Evolutionary conservation across 2,113 vertebrate genomes (phyloP), one percentile per base, ranked within the genome.

Genomic region (Lophochroa leadbeateri): DNA sequence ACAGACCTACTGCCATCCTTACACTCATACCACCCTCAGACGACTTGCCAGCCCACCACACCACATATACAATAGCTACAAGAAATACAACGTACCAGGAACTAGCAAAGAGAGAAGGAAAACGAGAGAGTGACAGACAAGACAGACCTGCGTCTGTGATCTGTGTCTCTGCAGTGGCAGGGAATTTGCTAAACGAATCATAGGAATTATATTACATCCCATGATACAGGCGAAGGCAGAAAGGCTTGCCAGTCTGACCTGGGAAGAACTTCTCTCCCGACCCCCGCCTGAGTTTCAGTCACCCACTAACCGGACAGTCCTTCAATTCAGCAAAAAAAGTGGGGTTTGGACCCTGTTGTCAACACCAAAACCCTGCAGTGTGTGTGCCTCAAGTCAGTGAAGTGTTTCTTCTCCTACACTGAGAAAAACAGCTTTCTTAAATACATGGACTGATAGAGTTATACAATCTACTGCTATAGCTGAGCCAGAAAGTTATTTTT

Each of bases 141-240:
- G 82, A 86, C 89, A 89, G 86, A 88, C 74, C 93, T 89, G 81
- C 1, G 9, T n/a, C 69, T 29, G 1, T 67, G 77, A 57, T 71
- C 65, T 85, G 24, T 8, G 83, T 55, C 65, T 92, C 92, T 76
- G 86, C 77, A 86, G 91, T 5, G 11, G 72, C 77, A 96, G 74
- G 82, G 95, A 95, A 94, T 92, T 86, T 86, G 94, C 91, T 95
- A 92, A 96, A 86, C 64, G 91, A 95, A 96, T 96, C 94, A 65
- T 61, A 87, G 93, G 94, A 97, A 95, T 97, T 97, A 94, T 92
- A 94, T 96, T 97, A 96, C 96, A 6, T 68, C 93, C 95, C 92
- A 96, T 96, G 94, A 96, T 94, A 89, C 65, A 86, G 57, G 47
- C 86, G 85, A 92, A 95, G 81, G 77, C 91, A 84, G 89, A 92